Conservation (phyloP, 2,797 vertebrate genomes). For the Rousettus madagascariensis region DNA sequence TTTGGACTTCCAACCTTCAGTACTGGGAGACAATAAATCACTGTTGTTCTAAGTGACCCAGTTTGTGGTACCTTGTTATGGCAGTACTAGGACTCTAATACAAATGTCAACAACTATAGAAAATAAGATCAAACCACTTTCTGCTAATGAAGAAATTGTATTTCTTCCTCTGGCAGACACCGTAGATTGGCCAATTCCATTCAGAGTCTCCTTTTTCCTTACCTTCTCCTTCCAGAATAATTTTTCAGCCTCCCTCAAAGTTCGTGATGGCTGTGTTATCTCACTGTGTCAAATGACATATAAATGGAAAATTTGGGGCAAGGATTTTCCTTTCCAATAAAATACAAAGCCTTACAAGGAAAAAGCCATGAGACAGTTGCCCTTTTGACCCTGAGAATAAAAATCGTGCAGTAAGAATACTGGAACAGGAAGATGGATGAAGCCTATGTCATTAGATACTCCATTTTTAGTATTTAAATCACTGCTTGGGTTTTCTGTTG, state of each 20-base stretch:
- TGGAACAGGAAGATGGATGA: neutral
- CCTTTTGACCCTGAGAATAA: neutral
- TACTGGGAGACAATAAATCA: neutral
- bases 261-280: neutral
- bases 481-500: neutral
- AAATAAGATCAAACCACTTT: neutral
- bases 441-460: no score
- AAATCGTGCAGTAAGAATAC: neutral
- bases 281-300: neutral
- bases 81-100: neutral
- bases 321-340: neutral
- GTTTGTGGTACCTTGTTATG: neutral
- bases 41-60: neutral
- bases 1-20: neutral
- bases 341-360: neutral
- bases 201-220: neutral
- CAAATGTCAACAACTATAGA: neutral
- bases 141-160: neutral
- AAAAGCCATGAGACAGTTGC: neutral
- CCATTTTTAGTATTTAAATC: neutral
- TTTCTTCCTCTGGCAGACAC: neutral
- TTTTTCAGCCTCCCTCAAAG: neutral
- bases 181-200: neutral
- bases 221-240: neutral
- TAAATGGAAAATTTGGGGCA: neutral